These are phyloP conservation scores for Camponotus vicinus DNA, from an alignment of 1,140 invertebrate genomes.

Conservation along the genomic window DNA sequence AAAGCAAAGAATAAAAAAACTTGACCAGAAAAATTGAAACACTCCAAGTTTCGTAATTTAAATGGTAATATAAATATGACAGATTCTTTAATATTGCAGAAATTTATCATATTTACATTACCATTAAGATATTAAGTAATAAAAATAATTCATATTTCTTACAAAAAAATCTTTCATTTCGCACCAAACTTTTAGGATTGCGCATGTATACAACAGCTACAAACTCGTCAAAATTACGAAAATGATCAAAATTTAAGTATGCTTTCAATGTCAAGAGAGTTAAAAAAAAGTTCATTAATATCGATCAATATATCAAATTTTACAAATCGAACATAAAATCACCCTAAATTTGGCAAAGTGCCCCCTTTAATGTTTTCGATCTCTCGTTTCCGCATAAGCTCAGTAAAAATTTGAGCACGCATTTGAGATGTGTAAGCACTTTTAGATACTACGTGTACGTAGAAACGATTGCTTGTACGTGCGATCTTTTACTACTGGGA, in stretches of 20 bases:
- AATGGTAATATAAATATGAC: background rate
- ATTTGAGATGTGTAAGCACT: conserved; percentile 28
- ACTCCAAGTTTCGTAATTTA: conserved; percentile 1
- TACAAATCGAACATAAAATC: background rate
- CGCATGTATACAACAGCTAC: background rate
- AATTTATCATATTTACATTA: background rate
- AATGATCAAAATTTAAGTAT: conserved; percentile 37
- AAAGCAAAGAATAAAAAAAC: background rate
- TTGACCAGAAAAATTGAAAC: conserved; percentile 1
- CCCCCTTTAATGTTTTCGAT: background rate
- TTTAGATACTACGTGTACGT: conserved; percentile 14
- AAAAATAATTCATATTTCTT: background rate
- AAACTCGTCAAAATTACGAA: conserved; percentile 28
- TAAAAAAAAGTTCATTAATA: conserved; percentile 10
- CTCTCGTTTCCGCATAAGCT: conserved; percentile 3
- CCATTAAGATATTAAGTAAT: background rate
- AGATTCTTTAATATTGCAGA: background rate
- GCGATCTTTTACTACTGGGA: conserved; percentile 41
- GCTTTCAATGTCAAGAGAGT: background rate
- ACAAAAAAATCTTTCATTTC: background rate
- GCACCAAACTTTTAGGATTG: conserved; percentile 15
- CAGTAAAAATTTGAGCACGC: conserved; percentile 35
- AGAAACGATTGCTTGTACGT: conserved; percentile 39
- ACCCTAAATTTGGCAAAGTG: background rate
- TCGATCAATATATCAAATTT: conserved; percentile 3